Base-by-base conservation (phyloP, 2,888 invertebrate genomes). In the Icerya purchasi region DNA sequence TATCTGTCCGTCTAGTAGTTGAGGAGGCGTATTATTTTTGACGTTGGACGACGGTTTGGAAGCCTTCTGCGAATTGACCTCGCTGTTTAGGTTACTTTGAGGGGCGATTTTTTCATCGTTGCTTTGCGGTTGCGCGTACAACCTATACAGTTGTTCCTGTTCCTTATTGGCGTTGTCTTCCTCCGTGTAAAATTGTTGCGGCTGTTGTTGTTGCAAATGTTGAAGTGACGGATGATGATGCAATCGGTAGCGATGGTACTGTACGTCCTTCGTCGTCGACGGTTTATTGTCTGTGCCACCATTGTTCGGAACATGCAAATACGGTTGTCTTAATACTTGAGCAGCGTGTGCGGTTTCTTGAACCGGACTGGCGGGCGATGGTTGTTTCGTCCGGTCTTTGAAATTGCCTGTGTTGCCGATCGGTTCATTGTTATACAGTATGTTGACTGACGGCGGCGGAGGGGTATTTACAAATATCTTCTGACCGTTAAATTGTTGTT, bases 1-100 rank as follows among this genome's bases (percentile, higher is more conserved):
- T 51, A 87, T 74, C 71, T 87, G 84, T 1, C 85, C 84, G 50
- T 79, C 82, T 1, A 82, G 76, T 50, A 79, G 79, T 22, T 78
- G 72, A 62, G 79, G 71, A 24, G 62, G 21, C 19, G 53, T 50
- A 24, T 36, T 59, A 24, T 54, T 58, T 22, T 50, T 58, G 53
- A 21, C 49, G 54, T 57, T 56, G 21, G 56, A 49, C 14, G 52
- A 23, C 2, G 56, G 50, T 18, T 14, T 36, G 36, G 5, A 14
- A 36, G 8, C 36, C 36, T 5, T 14, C 14, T 36, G 5, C 5
- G 5, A 8, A 36, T 36, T 36, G 14, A 8, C 14, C 5, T 36
- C 14, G 36, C 14, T 36, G 14, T 36, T 36, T 8, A 5, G 8
- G 36, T 36, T 36, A 36, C 14, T 36, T 36, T 36, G 5, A 36